Evolutionary conservation across 2,888 invertebrate species (phyloP).

Genomic region (Plagodis pulveraria): DNA sequence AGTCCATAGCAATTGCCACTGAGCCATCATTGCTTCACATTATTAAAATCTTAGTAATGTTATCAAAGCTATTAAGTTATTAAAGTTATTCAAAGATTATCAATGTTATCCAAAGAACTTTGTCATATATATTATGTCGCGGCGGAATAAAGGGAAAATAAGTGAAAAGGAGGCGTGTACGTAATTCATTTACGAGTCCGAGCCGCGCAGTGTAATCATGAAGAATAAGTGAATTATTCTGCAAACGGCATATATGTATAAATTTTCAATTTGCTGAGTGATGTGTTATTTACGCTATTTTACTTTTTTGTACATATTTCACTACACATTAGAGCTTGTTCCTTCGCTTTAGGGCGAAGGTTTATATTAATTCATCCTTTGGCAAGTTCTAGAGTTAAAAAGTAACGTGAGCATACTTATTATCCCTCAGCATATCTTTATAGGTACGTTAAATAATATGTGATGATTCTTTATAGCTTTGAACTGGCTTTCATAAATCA

Average conservation of each 20-base stretch:
- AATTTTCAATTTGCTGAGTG: conserved; percentile 53
- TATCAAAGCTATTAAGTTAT: no score
- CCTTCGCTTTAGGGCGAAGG: background rate
- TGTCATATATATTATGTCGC: conserved; percentile 6
- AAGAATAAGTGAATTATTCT: conserved; percentile 38
- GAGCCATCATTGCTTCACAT: no score
- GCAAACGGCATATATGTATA: conserved; percentile 46
- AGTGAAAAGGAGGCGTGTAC: conserved; percentile 13
- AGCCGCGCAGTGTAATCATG: conserved; percentile 43
- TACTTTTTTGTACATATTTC: conserved; percentile 29
- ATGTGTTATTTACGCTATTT: conserved; percentile 57
- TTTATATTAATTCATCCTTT: no score
- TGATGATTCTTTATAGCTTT: no score
- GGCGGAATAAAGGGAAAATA: conserved; percentile 6
- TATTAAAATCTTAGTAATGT: no score
- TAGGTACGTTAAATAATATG: no score
- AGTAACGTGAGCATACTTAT: no score
- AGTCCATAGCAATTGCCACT: no score
- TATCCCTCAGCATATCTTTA: no score
- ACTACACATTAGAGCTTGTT: conserved; percentile 8
- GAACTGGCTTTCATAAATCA: no score
- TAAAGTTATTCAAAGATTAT: no score
- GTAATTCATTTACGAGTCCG: conserved; percentile 32
- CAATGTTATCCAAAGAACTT: background rate
- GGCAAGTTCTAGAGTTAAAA: no score